A percentile compares a stretch with the other conserved stretches of the same genome.
These are phyloP conservation scores for Crotalus helleri DNA, from an alignment of 2,113 vertebrate genomes.

Conservation along the genomic window DNA sequence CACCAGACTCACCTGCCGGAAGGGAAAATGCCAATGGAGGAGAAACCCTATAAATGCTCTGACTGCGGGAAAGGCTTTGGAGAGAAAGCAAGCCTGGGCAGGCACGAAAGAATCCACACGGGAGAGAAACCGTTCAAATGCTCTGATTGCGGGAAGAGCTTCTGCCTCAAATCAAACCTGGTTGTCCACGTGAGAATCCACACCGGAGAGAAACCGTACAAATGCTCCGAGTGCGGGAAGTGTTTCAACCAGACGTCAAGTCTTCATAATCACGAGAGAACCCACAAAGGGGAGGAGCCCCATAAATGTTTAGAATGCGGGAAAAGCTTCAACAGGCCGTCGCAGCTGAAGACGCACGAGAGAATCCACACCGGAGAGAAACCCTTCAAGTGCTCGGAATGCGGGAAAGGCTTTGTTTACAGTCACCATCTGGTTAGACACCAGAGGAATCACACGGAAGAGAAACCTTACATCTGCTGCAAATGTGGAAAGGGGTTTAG, in stretches of 20 bases:
- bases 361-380: conserved; percentile 16
- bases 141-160: neutral
- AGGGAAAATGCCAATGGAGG: neutral
- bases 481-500: conserved; percentile 55
- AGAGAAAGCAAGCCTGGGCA: neutral
- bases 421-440: conserved; percentile 52
- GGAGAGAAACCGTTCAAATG: neutral
- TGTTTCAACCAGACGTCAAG: conserved; percentile 43
- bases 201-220: neutral
- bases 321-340: conserved; percentile 61
- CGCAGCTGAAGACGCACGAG: conserved; percentile 56
- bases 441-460: conserved; percentile 54
- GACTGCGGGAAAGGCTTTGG: conserved; percentile 62
- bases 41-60: conserved; percentile 14
- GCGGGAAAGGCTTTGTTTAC: conserved; percentile 55
- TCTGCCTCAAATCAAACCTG: neutral
- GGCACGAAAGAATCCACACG: neutral
- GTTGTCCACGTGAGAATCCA: neutral
- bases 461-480: conserved; percentile 53
- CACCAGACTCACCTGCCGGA: conserved; percentile 10
- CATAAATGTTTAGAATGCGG: conserved; percentile 56
- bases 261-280: conserved; percentile 56
- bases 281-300: conserved; percentile 59
- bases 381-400: conserved; percentile 55
- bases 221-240: neutral